phyloP scores from a whole-genome alignment of 2,797 vertebrate genomes.

The Microtus californicus region DNA sequence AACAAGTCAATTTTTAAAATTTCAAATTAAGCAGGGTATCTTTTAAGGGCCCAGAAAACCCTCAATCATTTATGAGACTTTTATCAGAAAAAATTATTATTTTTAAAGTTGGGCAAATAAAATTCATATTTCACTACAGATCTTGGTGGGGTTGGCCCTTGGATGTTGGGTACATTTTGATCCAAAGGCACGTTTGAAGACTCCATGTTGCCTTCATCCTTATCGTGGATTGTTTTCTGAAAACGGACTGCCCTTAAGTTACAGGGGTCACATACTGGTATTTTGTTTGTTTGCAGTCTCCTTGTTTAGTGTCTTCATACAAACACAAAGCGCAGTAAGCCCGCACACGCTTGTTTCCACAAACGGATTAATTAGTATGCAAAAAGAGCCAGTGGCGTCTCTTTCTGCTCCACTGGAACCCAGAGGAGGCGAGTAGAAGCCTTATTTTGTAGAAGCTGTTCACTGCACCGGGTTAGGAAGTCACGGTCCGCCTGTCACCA shows the following conservation, averaged over 20 bases:
- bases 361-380: conserved; percentile 30
- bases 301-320: conserved; percentile 44
- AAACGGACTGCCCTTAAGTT: conserved; percentile 40
- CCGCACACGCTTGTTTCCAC: conserved; percentile 44
- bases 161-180: neutral
- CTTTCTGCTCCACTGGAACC: conserved; percentile 58
- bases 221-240: conserved; percentile 39
- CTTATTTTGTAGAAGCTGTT: neutral
- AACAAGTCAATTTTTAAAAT: conserved; percentile 11
- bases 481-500: conserved; percentile 83
- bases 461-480: neutral
- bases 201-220: neutral
- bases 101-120: conserved; percentile 44
- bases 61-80: conserved; percentile 55
- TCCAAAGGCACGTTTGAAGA: neutral
- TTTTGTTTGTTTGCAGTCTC: neutral
- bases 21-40: conserved; percentile 8
- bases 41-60: conserved; percentile 30
- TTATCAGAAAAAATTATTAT: conserved; percentile 26
- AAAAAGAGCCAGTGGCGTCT: neutral
- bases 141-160: neutral
- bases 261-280: conserved; percentile 30
- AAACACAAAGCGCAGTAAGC: conserved; percentile 24
- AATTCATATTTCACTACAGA: neutral
- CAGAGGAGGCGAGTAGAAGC: conserved; percentile 8